A percentile compares a stretch with the other conserved stretches of the same genome.
These are phyloP conservation scores for Indri indri DNA, from an alignment of 2,113 vertebrate genomes.

Conservation along the genomic window DNA sequence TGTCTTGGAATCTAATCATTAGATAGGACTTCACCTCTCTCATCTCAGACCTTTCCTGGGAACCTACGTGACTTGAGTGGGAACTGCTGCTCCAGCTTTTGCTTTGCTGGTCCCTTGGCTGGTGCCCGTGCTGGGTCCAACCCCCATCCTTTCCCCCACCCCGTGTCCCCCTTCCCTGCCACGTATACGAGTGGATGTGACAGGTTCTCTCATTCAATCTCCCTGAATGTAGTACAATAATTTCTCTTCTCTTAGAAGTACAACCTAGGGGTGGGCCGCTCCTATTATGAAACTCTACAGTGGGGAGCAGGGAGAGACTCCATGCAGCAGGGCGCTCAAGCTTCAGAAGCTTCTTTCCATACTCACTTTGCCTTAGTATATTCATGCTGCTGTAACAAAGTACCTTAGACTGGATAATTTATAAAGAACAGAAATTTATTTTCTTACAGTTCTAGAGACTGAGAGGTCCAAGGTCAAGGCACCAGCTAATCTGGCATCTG, in stretches of 20 bases:
- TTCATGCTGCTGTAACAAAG: neutral
- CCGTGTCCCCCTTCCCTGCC: neutral
- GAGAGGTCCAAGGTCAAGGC: neutral
- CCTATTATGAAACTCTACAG: neutral
- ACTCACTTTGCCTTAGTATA: neutral
- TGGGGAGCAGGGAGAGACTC: neutral
- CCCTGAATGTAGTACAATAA: neutral
- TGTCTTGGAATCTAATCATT: neutral
- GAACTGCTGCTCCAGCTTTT: neutral
- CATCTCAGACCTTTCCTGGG: neutral
- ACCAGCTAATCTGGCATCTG: neutral
- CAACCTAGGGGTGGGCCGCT: neutral
- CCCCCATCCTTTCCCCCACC: neutral
- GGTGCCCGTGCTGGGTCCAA: neutral
- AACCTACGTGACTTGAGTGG: neutral
- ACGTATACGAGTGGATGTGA: neutral
- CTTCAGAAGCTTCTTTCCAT: neutral
- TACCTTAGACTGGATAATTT: neutral
- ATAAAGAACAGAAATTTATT: neutral
- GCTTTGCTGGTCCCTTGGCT: neutral
- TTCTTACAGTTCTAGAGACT: neutral
- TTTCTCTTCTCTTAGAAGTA: neutral
- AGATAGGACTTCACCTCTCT: neutral
- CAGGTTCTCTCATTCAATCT: neutral
- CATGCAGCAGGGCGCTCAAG: neutral